These are phyloP conservation scores for Pristis pectinata DNA, from an alignment of 2,797 vertebrate genomes.

Conservation along the genomic window DNA sequence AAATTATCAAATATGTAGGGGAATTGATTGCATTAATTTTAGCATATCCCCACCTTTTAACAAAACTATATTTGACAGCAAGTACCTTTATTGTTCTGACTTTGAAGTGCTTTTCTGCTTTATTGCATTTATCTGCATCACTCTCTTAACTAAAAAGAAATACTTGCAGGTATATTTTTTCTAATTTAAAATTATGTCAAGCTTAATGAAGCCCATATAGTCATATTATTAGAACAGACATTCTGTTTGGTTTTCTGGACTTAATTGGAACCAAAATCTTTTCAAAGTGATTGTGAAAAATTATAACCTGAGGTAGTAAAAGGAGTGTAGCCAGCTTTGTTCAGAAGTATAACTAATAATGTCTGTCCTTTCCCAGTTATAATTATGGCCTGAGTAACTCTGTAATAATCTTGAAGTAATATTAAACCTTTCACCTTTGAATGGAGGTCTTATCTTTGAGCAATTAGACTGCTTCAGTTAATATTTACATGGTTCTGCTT, in stretches of 20 bases:
- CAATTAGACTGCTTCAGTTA: constrained; percentile 27
- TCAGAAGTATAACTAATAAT: constrained; percentile 35
- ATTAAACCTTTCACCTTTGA: constrained; percentile 36
- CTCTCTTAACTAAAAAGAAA: constrained; percentile 28
- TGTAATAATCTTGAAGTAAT: constrained; percentile 38
- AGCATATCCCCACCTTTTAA: constrained; percentile 35
- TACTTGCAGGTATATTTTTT: constrained; percentile 38
- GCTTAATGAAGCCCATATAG: constrained; percentile 33
- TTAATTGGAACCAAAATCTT: constrained; percentile 36
- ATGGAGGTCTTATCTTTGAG: constrained; percentile 23
- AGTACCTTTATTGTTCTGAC: constrained; percentile 12
- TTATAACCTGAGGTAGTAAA: constrained; percentile 35
- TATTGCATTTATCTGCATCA: constrained; percentile 25
- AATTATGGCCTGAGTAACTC: constrained; percentile 37
- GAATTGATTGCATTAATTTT: constrained; percentile 36
- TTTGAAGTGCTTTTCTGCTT: constrained; percentile 36
- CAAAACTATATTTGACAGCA: constrained; percentile 37
- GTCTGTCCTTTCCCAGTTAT: constrained; percentile 32
- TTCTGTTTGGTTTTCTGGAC: constrained; percentile 33
- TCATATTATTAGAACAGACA: constrained; percentile 37
- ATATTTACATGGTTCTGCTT: constrained; percentile 33
- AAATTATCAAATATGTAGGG: constrained; percentile 35
- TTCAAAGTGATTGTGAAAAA: constrained; percentile 37
- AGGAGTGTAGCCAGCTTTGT: constrained; percentile 23
- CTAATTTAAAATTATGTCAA: constrained; percentile 38